phyloP scores from a whole-genome alignment of 2,888 invertebrate genomes.

The Rosalia funebris region DNA sequence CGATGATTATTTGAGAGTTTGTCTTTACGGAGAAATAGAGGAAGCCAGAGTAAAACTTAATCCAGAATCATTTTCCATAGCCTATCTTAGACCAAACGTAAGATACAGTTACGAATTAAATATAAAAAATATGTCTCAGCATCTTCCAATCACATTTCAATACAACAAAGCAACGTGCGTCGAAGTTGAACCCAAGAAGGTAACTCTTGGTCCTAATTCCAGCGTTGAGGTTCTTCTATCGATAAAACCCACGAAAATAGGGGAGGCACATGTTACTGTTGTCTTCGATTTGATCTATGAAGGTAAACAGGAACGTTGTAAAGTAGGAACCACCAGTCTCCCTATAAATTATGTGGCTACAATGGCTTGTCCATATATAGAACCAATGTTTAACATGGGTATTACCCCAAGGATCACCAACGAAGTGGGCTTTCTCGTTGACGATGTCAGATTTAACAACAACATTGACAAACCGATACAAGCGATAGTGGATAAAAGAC shows the following conservation, averaged over 20 bases:
- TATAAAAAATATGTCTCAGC: slow-evolving; percentile 48
- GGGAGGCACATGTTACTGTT: slow-evolving; percentile 42
- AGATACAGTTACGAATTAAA: slow-evolving; percentile 45
- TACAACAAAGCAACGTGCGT: slow-evolving; percentile 53
- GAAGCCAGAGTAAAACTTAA: slow-evolving; percentile 63
- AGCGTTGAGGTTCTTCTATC: slow-evolving; percentile 41
- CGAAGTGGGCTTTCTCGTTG: slow-evolving; percentile 58
- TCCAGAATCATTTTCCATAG: slow-evolving; percentile 66
- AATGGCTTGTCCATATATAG: neutral
- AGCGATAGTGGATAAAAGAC: slow-evolving; percentile 46
- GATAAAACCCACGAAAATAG: slow-evolving; percentile 49
- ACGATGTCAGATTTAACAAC: slow-evolving; percentile 53
- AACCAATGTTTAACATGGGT: slow-evolving; percentile 54
- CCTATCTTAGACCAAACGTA: slow-evolving; percentile 62
- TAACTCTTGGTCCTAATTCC: slow-evolving; percentile 39
- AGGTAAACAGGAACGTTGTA: slow-evolving; percentile 30
- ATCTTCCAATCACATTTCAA: slow-evolving; percentile 47
- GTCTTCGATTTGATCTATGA: slow-evolving; percentile 49
- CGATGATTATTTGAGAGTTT: slow-evolving; percentile 52
- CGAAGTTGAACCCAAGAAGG: slow-evolving; percentile 44
- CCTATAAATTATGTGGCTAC: slow-evolving; percentile 9
- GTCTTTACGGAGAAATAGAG: slow-evolving; percentile 70
- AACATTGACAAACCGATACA: slow-evolving; percentile 47
- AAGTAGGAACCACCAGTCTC: slow-evolving; percentile 31
- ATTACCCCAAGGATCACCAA: slow-evolving; percentile 56